Evolutionary conservation across 2,888 invertebrate genomes (phyloP), one percentile per base, ranked within the genome.

Genomic region (Clepsis dumicolana): DNA sequence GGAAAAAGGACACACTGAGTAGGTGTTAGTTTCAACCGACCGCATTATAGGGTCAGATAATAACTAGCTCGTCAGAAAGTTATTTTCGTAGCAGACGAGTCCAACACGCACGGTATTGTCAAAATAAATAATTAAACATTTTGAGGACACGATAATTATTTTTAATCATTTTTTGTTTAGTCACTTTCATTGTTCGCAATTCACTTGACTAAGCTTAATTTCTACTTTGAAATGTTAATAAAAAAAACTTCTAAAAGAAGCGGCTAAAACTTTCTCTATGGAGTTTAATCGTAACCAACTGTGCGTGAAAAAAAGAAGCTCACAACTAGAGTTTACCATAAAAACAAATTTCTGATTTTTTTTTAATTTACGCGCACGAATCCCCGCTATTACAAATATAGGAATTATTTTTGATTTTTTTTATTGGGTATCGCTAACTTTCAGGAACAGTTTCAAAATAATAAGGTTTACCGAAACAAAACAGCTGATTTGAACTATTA

Each of bases 261-360:
- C 12, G 12, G 29, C 32, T 29, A 18, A 32, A 14, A 35, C 32
- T 35, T 56, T 32, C 5, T 56, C 2, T 56, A 21, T 56, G 29
- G 18, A 57, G n/a, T n/a, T 25, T 24, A 35, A 41, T 24, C 24
- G 57, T 24, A 38, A 21, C 12, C 57, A 25, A 25, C 53, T 29
- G 53, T n/a, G 29, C 53, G 53, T 54, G 53, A 54, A 29, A 54
- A 48, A 24, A 53, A 53, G 25, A 57, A 32, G 24, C 14, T 57
- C n/a, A 16, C 24, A 25, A 38, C 24, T 38, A 25, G n/a, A 5
- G n/a, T 24, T 50, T 50, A 24, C 12, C 3, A 50, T 24, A 24
- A 8, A 16, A 50, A 50, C 12, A 24, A 24, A 4, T 4, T 21
- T 24, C 50, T 24, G 1, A 44, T n/a, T 3, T 29, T 3, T 29